Percentiles rank a stretch among this genome's conserved stretches.
phyloP scores from a whole-genome alignment of 2,888 invertebrate genomes.

The Pollenia angustigena region DNA sequence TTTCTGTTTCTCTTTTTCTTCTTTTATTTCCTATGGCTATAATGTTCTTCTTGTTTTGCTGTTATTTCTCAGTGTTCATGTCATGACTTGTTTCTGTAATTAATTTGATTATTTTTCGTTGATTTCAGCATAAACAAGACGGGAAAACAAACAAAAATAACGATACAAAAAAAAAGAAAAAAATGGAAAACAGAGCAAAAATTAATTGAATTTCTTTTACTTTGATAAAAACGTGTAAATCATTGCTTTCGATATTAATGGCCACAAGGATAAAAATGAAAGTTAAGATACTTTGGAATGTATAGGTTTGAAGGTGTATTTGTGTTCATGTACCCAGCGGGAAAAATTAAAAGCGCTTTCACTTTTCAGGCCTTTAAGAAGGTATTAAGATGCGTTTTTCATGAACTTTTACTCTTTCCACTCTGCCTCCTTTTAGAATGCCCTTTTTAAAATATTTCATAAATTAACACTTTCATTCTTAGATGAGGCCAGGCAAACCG shows the following conservation, averaged over 20 bases:
- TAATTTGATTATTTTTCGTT: conserved; percentile 84
- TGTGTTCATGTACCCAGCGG: neutral
- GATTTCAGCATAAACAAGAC: conserved; percentile 82
- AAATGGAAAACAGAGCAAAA: conserved; percentile 44
- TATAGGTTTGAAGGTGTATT: neutral
- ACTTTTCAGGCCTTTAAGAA: neutral
- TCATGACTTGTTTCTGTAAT: conserved; percentile 78
- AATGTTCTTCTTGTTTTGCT: neutral
- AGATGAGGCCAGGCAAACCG: no score
- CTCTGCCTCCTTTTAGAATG: no score
- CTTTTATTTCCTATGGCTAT: neutral
- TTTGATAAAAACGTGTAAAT: conserved; percentile 67
- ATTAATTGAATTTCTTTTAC: conserved; percentile 69
- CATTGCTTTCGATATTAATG: conserved; percentile 69
- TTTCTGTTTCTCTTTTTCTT: neutral
- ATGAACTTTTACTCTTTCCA: no score
- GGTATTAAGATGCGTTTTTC: no score
- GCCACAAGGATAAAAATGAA: conserved; percentile 37
- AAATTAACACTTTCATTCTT: no score
- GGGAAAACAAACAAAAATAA: neutral
- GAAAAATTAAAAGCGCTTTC: neutral
- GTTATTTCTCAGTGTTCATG: conserved; percentile 33
- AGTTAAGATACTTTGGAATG: neutral
- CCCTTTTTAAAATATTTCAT: no score
- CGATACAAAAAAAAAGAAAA: neutral